Base-by-base conservation (phyloP, 2,113 vertebrate genomes). In the Rana temporaria region DNA sequence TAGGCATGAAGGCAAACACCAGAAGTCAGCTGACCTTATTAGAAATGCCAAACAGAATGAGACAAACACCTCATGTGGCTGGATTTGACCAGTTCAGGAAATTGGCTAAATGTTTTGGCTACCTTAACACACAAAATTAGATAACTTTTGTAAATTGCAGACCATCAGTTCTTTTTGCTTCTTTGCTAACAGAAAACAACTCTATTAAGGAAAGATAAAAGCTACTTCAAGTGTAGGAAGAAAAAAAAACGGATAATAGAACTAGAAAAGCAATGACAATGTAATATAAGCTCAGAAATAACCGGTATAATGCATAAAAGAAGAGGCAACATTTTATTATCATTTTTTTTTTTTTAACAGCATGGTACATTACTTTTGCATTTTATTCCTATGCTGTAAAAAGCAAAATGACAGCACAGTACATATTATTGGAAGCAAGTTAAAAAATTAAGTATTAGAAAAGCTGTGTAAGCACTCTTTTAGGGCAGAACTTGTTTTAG, bases 401-500 rank as follows among this genome's bases (percentile, higher is more conserved):
- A 38, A 64, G 20, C 62, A 64, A 64, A 62, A 62, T 34, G 20
- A 73, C 16, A 73, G n/a, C 20, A 52, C 4, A 69, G n/a, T 70
- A 53, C 42, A 53, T 70, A 53, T 22, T 70, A 52, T 14, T 24
- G 42, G 12, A 32, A 53, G 42, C 42, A 12, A 48, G 9, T 12
- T 14, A 48, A 38, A 8, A 38, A 38, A 38, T 38, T 5, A 38
- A 69, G 34, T 69, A 14, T 2, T 17, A 26, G 14, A 72, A 72
- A 24, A 57, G 26, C 55, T 74, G 32, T 9, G 30, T 34, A 74
- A 74, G 11, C 30, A 60, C n/a, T 30, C 17, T 75, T 34, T 56
- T 60, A 64, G 62, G 62, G 5, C 59, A 60, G 11, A 32, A 67
- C 68, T 24, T 71, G 69, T 57, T 59, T 73, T 34, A 32, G 34